Conservation (phyloP, 1,140 invertebrate species). For the Mizuhopecten yessoensis region DNA sequence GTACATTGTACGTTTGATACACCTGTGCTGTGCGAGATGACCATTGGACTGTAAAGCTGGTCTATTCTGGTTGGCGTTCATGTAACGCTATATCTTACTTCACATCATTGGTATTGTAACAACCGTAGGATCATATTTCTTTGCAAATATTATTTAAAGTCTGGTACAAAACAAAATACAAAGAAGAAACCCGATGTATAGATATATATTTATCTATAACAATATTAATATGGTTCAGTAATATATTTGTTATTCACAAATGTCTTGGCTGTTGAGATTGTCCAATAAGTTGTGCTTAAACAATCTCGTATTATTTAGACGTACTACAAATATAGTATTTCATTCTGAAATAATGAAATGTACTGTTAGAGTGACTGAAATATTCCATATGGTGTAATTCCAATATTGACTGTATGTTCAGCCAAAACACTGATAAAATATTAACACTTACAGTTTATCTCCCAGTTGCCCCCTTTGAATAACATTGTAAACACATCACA, state of each 20-base stretch:
- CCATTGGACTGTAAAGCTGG: neutral
- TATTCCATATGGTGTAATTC: neutral
- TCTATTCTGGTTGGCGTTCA: neutral
- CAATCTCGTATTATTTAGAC: neutral
- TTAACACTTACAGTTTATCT: too few relatives aligned
- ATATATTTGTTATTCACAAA: neutral
- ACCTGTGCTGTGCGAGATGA: neutral
- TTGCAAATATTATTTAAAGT: neutral
- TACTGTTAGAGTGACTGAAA: neutral
- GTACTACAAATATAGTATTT: neutral
- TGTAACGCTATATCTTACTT: neutral
- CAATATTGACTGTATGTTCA: neutral
- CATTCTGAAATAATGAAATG: neutral
- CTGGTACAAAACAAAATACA: neutral
- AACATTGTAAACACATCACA: too few relatives aligned
- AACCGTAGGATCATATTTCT: neutral
- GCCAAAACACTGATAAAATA: neutral
- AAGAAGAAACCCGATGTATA: neutral
- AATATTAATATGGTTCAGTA: neutral
- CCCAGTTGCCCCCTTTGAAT: too few relatives aligned
- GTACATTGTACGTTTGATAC: neutral
- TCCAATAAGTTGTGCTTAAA: neutral
- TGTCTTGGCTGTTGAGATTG: neutral
- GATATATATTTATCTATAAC: neutral
- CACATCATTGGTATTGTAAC: neutral